Conservation (phyloP, 2,113 vertebrate genomes). For the Hypanus sabinus region DNA sequence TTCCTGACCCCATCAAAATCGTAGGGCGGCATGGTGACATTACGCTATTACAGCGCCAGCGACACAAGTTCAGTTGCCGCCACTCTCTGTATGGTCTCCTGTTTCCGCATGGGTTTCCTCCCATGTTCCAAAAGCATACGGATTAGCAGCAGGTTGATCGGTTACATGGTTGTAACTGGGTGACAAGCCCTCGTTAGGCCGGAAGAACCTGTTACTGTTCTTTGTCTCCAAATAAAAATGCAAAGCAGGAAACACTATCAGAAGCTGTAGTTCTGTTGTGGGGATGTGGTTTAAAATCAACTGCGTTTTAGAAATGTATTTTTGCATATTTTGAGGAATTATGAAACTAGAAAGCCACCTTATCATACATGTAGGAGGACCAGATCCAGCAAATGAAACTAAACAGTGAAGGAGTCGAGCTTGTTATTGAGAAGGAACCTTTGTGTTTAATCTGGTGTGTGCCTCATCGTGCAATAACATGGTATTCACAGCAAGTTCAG, state of each 20-base stretch:
- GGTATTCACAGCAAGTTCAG: neutral
- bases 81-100: no score
- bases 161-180: no score
- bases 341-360: neutral
- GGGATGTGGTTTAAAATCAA: neutral
- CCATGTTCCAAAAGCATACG: no score
- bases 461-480: neutral
- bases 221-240: no score
- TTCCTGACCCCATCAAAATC: neutral
- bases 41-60: no score
- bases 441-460: neutral
- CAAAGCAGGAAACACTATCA: neutral
- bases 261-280: neutral
- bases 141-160: no score
- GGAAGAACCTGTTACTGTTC: no score
- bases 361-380: neutral
- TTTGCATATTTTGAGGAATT: neutral
- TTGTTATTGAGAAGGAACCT: neutral
- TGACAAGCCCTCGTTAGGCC: no score
- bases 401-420: neutral
- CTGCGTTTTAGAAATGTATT: neutral
- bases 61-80: no score
- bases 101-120: no score
- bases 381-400: neutral
- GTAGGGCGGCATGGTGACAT: no score